Percentiles rank a stretch among this genome's conserved stretches.
Evolutionary conservation across 2,797 vertebrate genomes (phyloP).

Genomic region (Hippocampus kuda): DNA sequence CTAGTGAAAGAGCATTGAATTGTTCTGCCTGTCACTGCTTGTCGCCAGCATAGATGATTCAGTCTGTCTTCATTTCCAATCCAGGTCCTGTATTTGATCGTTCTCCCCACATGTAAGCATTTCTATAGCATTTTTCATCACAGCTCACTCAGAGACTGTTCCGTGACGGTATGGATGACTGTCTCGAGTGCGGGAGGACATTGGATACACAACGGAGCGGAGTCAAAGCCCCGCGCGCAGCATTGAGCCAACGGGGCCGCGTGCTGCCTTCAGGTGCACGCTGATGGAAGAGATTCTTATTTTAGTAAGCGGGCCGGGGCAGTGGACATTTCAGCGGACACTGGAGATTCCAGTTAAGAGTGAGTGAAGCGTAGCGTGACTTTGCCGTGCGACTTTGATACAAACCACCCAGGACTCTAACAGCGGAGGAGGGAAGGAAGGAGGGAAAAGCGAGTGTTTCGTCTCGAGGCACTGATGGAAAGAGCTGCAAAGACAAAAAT

Average conservation of each 20-base stretch:
- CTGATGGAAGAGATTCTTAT: not conserved
- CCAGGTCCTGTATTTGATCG: no score
- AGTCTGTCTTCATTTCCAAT: no score
- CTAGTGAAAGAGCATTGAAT: no score
- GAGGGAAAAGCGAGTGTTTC: conserved; percentile 15
- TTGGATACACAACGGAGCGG: not conserved
- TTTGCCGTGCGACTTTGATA: conserved; percentile 34
- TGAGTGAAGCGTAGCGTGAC: conserved; percentile 47
- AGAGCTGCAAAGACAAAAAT: conserved; percentile 52
- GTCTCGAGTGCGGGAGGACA: not conserved
- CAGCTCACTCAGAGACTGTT: not conserved
- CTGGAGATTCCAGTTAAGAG: conserved; percentile 39
- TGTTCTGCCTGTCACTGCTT: no score
- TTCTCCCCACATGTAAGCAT: not conserved
- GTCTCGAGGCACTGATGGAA: conserved; percentile 53
- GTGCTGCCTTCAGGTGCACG: not conserved
- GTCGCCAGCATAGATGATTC: no score
- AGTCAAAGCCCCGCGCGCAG: not conserved
- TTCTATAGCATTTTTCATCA: not conserved
- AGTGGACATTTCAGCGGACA: conserved; percentile 7
- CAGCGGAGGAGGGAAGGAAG: not conserved
- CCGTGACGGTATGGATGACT: not conserved
- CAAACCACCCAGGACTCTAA: conserved; percentile 37
- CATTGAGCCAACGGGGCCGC: not conserved
- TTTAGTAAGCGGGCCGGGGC: not conserved